phyloP scores from a whole-genome alignment of 2,113 vertebrate species.

The Scomber colias region DNA sequence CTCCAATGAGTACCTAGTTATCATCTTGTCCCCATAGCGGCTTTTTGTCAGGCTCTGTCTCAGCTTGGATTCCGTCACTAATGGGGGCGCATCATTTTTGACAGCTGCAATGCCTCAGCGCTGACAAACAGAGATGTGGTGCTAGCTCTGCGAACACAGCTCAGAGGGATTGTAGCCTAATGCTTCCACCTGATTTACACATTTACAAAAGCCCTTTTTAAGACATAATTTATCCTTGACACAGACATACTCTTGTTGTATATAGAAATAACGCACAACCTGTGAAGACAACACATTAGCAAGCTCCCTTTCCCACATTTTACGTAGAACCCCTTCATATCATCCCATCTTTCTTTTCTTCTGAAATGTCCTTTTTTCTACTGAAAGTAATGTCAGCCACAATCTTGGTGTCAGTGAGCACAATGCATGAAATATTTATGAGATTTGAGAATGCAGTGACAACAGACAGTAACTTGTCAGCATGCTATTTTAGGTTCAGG shows the following conservation, averaged over 20 bases:
- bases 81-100: conserved; percentile 74
- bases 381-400: conserved; percentile 36
- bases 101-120: conserved; percentile 76
- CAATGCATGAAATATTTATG: conserved; percentile 53
- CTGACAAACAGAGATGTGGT: conserved; percentile 70
- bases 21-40: conserved; percentile 75
- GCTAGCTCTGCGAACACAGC: conserved; percentile 53
- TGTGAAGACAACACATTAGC: conserved; percentile 23
- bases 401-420: conserved; percentile 34
- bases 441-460: conserved; percentile 50
- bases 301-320: neutral
- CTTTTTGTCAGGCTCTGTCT: conserved; percentile 67
- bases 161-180: conserved; percentile 70
- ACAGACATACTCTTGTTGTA: neutral
- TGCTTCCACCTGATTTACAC: conserved; percentile 69
- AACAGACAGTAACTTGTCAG: conserved; percentile 52
- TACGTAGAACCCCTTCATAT: neutral
- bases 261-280: conserved; percentile 14
- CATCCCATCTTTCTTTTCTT: conserved; percentile 12
- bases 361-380: conserved; percentile 12
- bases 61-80: conserved; percentile 76
- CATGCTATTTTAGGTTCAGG: conserved; percentile 44
- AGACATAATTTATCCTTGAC: conserved; percentile 41
- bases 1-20: conserved; percentile 82
- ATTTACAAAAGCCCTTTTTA: conserved; percentile 64